phyloP scores from a whole-genome alignment of 2,113 vertebrate genomes.

The Macquaria ambigua region DNA sequence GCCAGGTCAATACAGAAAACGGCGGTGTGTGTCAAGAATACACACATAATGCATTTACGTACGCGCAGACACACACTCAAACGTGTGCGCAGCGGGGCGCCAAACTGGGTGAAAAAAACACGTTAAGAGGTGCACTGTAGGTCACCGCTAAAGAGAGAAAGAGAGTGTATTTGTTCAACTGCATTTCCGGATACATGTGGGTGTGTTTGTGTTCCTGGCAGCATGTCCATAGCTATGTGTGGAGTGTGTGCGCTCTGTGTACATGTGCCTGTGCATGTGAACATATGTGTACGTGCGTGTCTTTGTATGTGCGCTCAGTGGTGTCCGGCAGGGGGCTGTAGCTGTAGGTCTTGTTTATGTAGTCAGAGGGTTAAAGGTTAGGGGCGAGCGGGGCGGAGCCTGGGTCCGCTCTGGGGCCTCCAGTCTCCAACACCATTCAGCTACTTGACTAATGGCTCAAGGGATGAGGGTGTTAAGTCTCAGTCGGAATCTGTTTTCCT shows the following conservation, averaged over 20 bases:
- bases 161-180: conserved; percentile 28
- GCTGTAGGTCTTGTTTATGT: conserved; percentile 82
- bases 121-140: conserved; percentile 19
- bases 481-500: conserved; percentile 43
- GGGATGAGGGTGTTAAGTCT: conserved; percentile 65
- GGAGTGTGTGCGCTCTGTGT: background rate
- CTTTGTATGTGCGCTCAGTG: conserved; percentile 68
- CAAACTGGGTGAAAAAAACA: conserved; percentile 8
- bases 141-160: conserved; percentile 20
- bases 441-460: conserved; percentile 76
- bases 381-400: conserved; percentile 76
- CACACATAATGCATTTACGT: conserved; percentile 41
- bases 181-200: conserved; percentile 40
- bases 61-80: conserved; percentile 35
- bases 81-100: background rate
- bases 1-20: conserved; percentile 53
- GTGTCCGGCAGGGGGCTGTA: conserved; percentile 79
- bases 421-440: conserved; percentile 76
- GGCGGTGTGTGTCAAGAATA: conserved; percentile 26
- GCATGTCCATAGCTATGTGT: conserved; percentile 9
- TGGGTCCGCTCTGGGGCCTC: conserved; percentile 73
- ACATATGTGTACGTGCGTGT: conserved; percentile 63
- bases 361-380: conserved; percentile 79
- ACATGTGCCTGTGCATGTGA: conserved; percentile 48
- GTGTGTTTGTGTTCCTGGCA: conserved; percentile 41